Evolutionary conservation across 1,140 invertebrate genomes (phyloP).

Genomic region (Rhagoletis zephyria): DNA sequence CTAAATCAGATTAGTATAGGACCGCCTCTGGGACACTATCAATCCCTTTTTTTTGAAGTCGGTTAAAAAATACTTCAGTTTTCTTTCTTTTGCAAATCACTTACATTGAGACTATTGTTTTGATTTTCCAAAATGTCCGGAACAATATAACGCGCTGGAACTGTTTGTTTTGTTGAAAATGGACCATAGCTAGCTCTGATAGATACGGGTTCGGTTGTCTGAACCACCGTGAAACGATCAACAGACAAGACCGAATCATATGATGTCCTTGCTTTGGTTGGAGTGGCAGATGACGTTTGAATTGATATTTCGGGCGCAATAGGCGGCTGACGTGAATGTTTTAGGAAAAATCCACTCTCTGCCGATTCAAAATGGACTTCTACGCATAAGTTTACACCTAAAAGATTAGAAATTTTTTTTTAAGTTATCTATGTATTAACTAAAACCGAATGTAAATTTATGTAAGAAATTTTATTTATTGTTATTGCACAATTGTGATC

Average conservation of each 20-base stretch:
- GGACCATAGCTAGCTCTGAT: conserved; percentile 91
- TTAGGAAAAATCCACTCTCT: conserved; percentile 90
- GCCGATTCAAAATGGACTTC: conserved; percentile 92
- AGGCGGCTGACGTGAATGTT: conserved; percentile 81
- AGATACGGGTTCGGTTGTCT: conserved; percentile 88
- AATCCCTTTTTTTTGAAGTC: too few relatives aligned
- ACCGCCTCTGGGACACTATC: too few relatives aligned
- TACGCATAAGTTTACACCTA: conserved; percentile 72
- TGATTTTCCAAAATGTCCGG: conserved; percentile 81
- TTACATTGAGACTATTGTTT: conserved; percentile 69
- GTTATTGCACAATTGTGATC: too few relatives aligned
- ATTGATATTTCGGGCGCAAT: conserved; percentile 69
- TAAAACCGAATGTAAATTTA: too few relatives aligned
- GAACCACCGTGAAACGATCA: conserved; percentile 89
- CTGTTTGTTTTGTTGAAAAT: conserved; percentile 93
- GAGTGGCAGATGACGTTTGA: conserved; percentile 63
- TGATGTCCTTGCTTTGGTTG: conserved; percentile 65
- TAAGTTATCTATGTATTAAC: too few relatives aligned
- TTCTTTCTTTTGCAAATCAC: conserved; percentile 49
- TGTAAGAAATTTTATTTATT: too few relatives aligned
- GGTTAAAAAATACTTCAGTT: too few relatives aligned
- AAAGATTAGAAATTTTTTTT: background rate
- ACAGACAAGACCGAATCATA: conserved; percentile 80
- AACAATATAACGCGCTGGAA: conserved; percentile 89
- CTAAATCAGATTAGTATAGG: too few relatives aligned